These are phyloP conservation scores for Drosophila orena DNA, from an alignment of 1,140 invertebrate genomes.

Conservation along the genomic window DNA sequence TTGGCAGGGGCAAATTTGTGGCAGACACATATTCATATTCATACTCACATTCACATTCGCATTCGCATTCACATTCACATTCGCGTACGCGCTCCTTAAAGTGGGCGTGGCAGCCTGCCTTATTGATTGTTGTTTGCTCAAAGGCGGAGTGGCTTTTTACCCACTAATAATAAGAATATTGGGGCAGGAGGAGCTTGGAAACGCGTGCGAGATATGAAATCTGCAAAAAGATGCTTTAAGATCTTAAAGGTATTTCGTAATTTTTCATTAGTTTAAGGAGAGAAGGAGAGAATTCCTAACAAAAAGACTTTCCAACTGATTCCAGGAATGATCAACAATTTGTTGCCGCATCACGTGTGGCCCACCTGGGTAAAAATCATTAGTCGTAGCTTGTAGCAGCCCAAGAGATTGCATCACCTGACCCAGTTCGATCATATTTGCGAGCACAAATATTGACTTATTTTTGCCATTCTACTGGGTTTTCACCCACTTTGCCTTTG, in stretches of 20 bases:
- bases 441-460: conserved; percentile 41
- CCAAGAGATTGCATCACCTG: conserved; percentile 28
- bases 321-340: too few relatives aligned
- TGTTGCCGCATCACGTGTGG: neutral
- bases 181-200: neutral
- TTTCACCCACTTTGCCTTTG: conserved; percentile 50
- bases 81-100: neutral
- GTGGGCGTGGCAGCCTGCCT: conserved; percentile 31
- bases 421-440: conserved; percentile 48
- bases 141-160: conserved; percentile 29
- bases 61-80: too few relatives aligned
- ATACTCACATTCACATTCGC: neutral
- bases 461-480: conserved; percentile 24
- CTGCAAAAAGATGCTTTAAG: conserved; percentile 16
- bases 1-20: conserved; percentile 78
- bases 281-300: too few relatives aligned
- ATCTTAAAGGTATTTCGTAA: neutral
- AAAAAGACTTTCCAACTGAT: too few relatives aligned
- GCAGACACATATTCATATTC: conserved; percentile 48
- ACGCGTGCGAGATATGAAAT: conserved; percentile 42
- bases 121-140: conserved; percentile 53
- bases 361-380: conserved; percentile 6
- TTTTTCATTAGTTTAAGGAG: too few relatives aligned
- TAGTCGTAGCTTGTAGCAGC: neutral
- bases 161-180: conserved; percentile 9